phyloP scores from a whole-genome alignment of 1,140 invertebrate species.

The Cyclina sinensis region DNA sequence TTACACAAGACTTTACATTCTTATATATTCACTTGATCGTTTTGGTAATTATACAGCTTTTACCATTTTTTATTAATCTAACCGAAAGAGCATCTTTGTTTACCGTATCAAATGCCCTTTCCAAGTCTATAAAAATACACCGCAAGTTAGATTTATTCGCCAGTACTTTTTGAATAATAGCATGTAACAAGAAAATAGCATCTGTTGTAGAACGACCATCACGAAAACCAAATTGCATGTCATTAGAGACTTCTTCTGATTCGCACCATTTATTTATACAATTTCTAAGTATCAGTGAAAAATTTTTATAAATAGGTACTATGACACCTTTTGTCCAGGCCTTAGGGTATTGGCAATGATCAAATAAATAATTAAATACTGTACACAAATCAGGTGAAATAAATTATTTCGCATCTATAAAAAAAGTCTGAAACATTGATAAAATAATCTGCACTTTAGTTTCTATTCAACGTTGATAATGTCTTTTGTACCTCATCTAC shows the following conservation, averaged over 20 bases:
- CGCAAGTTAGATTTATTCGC: too few relatives aligned
- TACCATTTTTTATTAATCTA: too few relatives aligned
- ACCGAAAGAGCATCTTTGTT: too few relatives aligned
- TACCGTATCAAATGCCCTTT: too few relatives aligned
- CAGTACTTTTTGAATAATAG: constrained; percentile 55
- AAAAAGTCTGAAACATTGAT: constrained; percentile 28
- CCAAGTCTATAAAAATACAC: too few relatives aligned
- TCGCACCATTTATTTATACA: constrained; percentile 34
- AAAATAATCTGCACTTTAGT: constrained; percentile 12
- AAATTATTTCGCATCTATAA: constrained; percentile 37
- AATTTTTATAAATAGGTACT: constrained; percentile 40
- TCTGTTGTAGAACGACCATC: constrained; percentile 57
- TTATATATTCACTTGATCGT: too few relatives aligned
- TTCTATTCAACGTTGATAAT: constrained; percentile 2
- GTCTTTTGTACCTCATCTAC: constrained; percentile 33
- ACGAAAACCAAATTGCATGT: too few relatives aligned
- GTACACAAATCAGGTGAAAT: too few relatives aligned
- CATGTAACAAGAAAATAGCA: constrained; percentile 53
- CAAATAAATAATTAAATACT: constrained; percentile 35
- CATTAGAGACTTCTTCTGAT: too few relatives aligned
- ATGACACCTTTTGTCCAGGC: constrained; percentile 25
- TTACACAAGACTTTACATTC: too few relatives aligned
- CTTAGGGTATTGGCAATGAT: constrained; percentile 38
- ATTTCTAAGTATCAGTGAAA: constrained; percentile 48
- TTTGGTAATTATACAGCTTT: too few relatives aligned